Evolutionary conservation across 2,888 invertebrate species (phyloP).

Genomic region (Morpho helenor): DNA sequence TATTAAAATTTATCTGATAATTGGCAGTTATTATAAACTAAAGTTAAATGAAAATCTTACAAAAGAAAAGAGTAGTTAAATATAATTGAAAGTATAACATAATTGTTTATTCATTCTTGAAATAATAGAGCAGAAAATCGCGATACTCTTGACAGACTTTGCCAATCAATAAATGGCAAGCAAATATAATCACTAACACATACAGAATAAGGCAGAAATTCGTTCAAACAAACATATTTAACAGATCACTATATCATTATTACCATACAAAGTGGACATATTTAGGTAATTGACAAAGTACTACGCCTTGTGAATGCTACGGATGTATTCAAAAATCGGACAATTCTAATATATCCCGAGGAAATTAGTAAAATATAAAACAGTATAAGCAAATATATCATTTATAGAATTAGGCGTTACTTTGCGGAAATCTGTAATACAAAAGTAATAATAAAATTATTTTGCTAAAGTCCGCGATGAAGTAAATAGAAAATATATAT

Average conservation of each 20-base stretch:
- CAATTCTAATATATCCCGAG: background rate
- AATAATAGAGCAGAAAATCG: conserved; percentile 1
- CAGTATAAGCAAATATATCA: too few relatives aligned
- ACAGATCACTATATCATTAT: conserved; percentile 4
- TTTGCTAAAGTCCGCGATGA: too few relatives aligned
- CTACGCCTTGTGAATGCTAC: background rate
- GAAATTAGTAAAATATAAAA: too few relatives aligned
- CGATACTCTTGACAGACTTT: conserved; percentile 4
- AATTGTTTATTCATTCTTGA: background rate
- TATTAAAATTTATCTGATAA: too few relatives aligned
- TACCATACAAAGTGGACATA: conserved; percentile 8
- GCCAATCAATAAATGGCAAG: conserved; percentile 1
- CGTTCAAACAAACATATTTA: background rate
- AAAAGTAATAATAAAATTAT: too few relatives aligned
- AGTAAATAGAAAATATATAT: too few relatives aligned
- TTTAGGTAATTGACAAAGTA: conserved; percentile 9
- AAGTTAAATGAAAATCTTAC: too few relatives aligned
- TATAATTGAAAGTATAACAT: background rate
- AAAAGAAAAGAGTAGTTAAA: too few relatives aligned
- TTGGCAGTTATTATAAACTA: too few relatives aligned
- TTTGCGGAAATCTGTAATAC: too few relatives aligned
- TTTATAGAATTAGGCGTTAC: too few relatives aligned
- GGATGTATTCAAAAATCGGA: background rate
- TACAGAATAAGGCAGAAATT: background rate
- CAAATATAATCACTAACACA: conserved; percentile 1